These are phyloP conservation scores for Listrodromus nycthemerus DNA, from an alignment of 2,888 invertebrate species.

Conservation along the genomic window DNA sequence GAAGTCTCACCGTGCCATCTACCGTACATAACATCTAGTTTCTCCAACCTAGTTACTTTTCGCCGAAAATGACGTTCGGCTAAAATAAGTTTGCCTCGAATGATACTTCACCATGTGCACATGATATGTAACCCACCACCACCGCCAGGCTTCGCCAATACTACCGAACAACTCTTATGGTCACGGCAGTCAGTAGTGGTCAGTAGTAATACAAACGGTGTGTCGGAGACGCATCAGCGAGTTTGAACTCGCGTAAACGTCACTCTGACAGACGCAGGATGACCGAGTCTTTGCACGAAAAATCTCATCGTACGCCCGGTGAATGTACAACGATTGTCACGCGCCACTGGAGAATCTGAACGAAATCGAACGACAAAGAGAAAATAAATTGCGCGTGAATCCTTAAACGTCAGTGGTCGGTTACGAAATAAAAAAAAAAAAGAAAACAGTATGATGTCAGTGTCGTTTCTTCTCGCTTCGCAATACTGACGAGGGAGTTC, in stretches of 20 bases:
- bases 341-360: constrained; percentile 11
- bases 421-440: not conserved
- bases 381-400: constrained; percentile 7
- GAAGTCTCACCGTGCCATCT: not conserved
- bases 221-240: constrained; percentile 16
- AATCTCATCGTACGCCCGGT: not conserved
- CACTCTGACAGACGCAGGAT: constrained; percentile 58
- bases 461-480: constrained; percentile 19
- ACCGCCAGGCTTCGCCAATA: not conserved
- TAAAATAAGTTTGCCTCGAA: not conserved
- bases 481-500: constrained; percentile 22
- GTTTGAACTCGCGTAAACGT: constrained; percentile 45
- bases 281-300: constrained; percentile 39
- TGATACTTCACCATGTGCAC: not conserved
- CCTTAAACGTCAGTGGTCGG: constrained; percentile 15
- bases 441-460: constrained; percentile 4
- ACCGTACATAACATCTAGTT: not conserved
- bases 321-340: constrained; percentile 9
- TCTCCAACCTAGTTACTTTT: not conserved
- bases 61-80: not conserved
- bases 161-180: not conserved
- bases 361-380: not conserved
- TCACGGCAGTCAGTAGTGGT: not conserved
- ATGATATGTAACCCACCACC: not conserved
- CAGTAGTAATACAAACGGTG: constrained; percentile 9